Conservation (phyloP, 30 jellyfish, hydroid and myxozoan genomes). For the Pseudorhiza aurosa region DNA sequence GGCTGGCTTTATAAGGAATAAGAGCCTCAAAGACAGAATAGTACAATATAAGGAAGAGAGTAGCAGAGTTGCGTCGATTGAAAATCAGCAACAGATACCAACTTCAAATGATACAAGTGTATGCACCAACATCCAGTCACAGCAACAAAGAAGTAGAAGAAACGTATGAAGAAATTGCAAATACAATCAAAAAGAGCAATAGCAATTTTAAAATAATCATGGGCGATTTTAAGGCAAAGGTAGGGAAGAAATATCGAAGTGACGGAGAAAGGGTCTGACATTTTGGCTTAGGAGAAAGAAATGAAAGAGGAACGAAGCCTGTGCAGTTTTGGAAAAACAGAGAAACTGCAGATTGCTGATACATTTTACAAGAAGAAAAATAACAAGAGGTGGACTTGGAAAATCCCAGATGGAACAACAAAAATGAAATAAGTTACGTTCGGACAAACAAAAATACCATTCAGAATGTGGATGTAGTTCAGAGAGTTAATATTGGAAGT, state of each 20-base stretch:
- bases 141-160: constrained; percentile 46
- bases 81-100: constrained; percentile 37
- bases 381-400: constrained; percentile 44
- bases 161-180: constrained; percentile 36
- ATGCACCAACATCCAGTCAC: constrained; percentile 68
- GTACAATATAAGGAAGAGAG: constrained; percentile 24
- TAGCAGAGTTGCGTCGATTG: constrained; percentile 46
- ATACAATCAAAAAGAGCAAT: not conserved
- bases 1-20: constrained; percentile 37
- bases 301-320: not conserved
- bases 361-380: constrained; percentile 30
- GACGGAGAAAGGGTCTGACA: not conserved
- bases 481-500: constrained; percentile 11
- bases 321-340: constrained; percentile 9
- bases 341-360: constrained; percentile 15
- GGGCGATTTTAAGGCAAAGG: constrained; percentile 18
- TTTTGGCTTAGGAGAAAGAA: not conserved
- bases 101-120: constrained; percentile 23
- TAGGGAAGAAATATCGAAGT: no score
- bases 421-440: not conserved
- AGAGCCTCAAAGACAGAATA: constrained; percentile 49
- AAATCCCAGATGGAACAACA: not conserved
- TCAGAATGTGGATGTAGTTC: constrained; percentile 1
- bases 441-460: constrained; percentile 1
- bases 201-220: constrained; percentile 8